Evolutionary conservation across 2,113 vertebrate species (phyloP).

Genomic region (Macrotis lagotis): DNA sequence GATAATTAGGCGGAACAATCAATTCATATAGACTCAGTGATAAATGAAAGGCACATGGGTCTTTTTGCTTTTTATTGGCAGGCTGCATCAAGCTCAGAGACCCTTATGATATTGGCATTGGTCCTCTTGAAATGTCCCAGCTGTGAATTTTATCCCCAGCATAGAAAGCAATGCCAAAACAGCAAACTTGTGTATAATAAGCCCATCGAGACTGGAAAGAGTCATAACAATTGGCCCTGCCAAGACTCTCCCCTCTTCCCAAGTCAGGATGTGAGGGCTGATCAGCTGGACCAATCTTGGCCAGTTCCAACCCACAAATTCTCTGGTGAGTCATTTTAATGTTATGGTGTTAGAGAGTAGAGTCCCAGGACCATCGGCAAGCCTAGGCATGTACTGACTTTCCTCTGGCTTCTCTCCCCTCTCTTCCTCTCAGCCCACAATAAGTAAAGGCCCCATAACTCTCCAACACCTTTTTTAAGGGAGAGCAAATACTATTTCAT

Average conservation of each 20-base stretch:
- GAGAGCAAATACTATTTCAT: neutral
- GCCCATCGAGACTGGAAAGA: neutral
- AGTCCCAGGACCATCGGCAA: conserved; percentile 51
- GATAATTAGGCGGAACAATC: neutral
- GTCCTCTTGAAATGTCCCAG: neutral
- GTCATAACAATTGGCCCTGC: conserved; percentile 39
- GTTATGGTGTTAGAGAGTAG: conserved; percentile 41
- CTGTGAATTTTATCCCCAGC: neutral
- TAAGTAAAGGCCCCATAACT: neutral
- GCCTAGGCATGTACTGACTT: conserved; percentile 66
- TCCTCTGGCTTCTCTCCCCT: neutral
- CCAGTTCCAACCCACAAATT: conserved; percentile 63
- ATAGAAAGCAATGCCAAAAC: neutral
- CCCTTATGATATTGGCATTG: neutral
- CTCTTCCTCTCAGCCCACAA: neutral
- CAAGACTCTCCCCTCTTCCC: conserved; percentile 36
- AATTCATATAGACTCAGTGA: neutral
- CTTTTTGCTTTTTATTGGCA: neutral
- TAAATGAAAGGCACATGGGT: neutral
- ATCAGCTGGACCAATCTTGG: conserved; percentile 54
- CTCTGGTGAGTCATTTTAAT: conserved; percentile 62
- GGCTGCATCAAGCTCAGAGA: neutral
- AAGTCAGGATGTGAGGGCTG: neutral
- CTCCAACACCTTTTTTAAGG: conserved; percentile 7
- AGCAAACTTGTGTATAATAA: neutral